Conservation (phyloP, 2,113 vertebrate genomes). For the Psilopogon haemacephalus region DNA sequence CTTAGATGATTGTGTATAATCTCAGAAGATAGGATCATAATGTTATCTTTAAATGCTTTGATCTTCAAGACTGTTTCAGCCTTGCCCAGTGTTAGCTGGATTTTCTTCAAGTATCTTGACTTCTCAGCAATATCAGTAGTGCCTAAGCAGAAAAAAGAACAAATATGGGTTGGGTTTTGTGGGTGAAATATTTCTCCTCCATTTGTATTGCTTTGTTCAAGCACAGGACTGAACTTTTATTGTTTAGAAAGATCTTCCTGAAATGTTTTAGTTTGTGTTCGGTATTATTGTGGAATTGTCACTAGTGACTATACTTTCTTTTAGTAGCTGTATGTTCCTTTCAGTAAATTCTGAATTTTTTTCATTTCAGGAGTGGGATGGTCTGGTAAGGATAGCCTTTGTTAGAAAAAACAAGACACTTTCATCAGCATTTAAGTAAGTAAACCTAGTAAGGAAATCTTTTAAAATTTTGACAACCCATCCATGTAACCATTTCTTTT, state of each 20-base stretch:
- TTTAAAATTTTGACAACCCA: background rate
- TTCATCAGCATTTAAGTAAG: constrained; percentile 94
- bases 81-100: background rate
- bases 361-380: constrained; percentile 93
- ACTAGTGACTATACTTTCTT: background rate
- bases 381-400: constrained; percentile 96
- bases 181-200: background rate
- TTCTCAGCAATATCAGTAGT: background rate
- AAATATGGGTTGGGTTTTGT: background rate
- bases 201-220: background rate
- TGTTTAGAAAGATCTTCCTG: background rate
- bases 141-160: accelerated
- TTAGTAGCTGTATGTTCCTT: background rate
- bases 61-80: background rate
- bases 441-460: background rate
- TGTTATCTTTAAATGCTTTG: background rate
- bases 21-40: background rate
- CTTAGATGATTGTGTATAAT: background rate
- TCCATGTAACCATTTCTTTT: background rate
- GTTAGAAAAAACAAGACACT: constrained; percentile 99
- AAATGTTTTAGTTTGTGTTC: background rate
- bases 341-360: background rate
- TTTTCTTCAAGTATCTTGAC: background rate
- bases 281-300: background rate
- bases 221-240: background rate